These are phyloP conservation scores for Lipophrys pholis DNA, from an alignment of 2,113 vertebrate species.

Conservation along the genomic window DNA sequence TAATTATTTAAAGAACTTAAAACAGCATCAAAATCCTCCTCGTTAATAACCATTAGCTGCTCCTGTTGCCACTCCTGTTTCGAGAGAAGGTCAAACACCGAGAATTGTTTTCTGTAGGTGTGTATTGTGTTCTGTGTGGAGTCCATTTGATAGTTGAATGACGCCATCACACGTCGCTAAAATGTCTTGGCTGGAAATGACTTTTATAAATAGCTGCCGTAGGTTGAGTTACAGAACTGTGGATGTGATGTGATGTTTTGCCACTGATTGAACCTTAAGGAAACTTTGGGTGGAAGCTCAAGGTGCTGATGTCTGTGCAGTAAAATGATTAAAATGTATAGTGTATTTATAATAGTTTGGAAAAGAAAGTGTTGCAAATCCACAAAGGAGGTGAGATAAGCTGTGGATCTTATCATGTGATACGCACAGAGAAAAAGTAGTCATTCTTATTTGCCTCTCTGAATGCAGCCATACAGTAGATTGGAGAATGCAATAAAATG, in stretches of 20 bases:
- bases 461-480: conserved; percentile 15
- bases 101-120: conserved; percentile 31
- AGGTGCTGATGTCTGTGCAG: conserved; percentile 7
- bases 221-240: conserved; percentile 82
- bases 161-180: conserved; percentile 71
- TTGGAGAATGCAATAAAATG: conserved; percentile 29
- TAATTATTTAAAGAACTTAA: conserved; percentile 55
- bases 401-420: not conserved
- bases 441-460: not conserved
- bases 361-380: too few relatives aligned
- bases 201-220: conserved; percentile 83
- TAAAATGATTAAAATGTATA: not conserved
- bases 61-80: conserved; percentile 14
- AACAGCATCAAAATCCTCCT: conserved; percentile 5
- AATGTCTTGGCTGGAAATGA: conserved; percentile 83
- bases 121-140: conserved; percentile 53
- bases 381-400: too few relatives aligned
- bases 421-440: conserved; percentile 1
- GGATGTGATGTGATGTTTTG: conserved; percentile 78
- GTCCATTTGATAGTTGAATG: conserved; percentile 67
- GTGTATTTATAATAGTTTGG: not conserved
- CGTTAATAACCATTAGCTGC: not conserved
- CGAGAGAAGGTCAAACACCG: conserved; percentile 7
- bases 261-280: conserved; percentile 68
- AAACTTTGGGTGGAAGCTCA: conserved; percentile 38